Evolutionary conservation across 2,888 invertebrate genomes (phyloP).

Genomic region (Eremobia ochroleuca): DNA sequence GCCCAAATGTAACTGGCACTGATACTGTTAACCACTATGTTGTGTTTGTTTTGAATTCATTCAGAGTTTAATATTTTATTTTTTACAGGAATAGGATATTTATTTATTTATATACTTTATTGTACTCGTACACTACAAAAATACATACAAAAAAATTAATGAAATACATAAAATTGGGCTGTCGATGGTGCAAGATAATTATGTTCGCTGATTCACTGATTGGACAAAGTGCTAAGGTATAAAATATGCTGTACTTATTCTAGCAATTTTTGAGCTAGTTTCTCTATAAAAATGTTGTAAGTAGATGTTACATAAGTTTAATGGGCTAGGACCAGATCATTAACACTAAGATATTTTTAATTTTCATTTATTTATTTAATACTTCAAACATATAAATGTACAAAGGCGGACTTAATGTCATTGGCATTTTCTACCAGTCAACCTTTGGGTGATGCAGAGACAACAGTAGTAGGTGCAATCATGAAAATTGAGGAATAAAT

Average conservation of each 20-base stretch:
- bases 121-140: too few species aligned
- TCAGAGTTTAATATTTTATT: not conserved
- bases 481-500: too few species aligned
- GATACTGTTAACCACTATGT: slow-evolving; percentile 33
- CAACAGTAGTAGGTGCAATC: too few species aligned
- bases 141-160: too few species aligned
- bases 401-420: too few species aligned
- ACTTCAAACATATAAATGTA: too few species aligned
- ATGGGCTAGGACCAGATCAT: not conserved
- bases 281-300: not conserved
- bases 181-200: not conserved
- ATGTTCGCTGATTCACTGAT: not conserved
- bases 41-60: slow-evolving; percentile 1
- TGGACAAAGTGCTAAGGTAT: not conserved
- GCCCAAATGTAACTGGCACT: slow-evolving; percentile 54
- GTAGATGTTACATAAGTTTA: too few species aligned
- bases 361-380: too few species aligned
- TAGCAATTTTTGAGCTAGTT: not conserved
- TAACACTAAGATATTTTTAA: not conserved
- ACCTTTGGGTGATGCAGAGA: too few species aligned
- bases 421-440: too few species aligned
- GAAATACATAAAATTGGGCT: too few species aligned
- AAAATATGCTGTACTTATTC: not conserved
- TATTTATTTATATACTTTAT: not conserved
- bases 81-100: too few species aligned